phyloP scores from a whole-genome alignment of 2,797 vertebrate genomes.

The Ptychobarbus kaznakovi region DNA sequence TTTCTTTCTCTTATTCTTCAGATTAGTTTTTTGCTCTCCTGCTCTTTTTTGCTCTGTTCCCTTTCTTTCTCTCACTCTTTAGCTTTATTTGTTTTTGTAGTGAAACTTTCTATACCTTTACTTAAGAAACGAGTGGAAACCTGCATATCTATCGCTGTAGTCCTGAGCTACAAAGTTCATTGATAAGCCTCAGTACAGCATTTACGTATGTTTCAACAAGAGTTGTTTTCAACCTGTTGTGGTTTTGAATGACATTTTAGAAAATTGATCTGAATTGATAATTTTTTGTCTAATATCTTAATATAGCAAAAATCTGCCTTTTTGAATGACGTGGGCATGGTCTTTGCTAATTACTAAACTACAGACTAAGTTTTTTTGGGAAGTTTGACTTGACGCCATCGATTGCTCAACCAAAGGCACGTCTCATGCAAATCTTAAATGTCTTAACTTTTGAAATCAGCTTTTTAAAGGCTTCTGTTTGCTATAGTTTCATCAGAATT shows the following conservation, averaged over 20 bases:
- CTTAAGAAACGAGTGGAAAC: not conserved
- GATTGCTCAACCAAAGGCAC: not conserved
- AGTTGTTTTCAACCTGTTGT: not conserved
- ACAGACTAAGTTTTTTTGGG: not conserved
- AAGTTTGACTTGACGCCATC: not conserved
- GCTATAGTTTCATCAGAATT: not conserved
- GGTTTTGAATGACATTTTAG: not conserved
- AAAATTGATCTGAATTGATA: not conserved
- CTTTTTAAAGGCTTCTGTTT: not conserved
- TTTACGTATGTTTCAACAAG: not conserved
- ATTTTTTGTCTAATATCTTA: not conserved
- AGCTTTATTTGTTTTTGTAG: no score
- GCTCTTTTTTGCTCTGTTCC: no score
- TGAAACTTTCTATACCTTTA: no score
- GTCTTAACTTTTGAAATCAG: not conserved
- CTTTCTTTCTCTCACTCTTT: no score
- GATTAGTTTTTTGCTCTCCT: no score
- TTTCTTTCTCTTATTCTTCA: no score
- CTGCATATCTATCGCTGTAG: not conserved
- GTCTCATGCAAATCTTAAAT: not conserved
- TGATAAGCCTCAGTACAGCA: not conserved
- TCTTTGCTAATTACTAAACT: not conserved
- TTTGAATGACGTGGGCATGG: not conserved
- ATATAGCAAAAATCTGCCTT: not conserved
- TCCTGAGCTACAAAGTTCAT: not conserved